A percentile compares a stretch with the other conserved stretches of the same genome.
phyloP scores from a whole-genome alignment of 1,140 invertebrate species.

The Drosophila pandora region DNA sequence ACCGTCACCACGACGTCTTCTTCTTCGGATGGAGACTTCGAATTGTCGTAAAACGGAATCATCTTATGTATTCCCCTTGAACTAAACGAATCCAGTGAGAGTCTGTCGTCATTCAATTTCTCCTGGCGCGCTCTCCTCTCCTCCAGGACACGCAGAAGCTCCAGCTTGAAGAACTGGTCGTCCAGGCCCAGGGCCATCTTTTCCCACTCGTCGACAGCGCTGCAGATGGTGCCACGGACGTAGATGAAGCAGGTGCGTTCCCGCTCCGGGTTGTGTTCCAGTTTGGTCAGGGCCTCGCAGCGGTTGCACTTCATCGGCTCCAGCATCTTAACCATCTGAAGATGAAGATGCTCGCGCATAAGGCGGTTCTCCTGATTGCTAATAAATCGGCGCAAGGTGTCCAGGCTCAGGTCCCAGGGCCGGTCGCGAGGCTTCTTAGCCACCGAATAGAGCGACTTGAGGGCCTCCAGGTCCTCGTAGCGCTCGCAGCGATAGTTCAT shows the following conservation, averaged over 20 bases:
- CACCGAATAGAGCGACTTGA: constrained; percentile 54
- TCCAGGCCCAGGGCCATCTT: constrained; percentile 24
- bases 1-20: not conserved
- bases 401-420: constrained; percentile 55
- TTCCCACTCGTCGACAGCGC: constrained; percentile 65
- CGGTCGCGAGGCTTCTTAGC: constrained; percentile 70
- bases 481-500: constrained; percentile 53
- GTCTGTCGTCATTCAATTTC: not conserved
- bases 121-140: not conserved
- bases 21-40: not conserved
- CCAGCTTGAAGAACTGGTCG: constrained; percentile 53
- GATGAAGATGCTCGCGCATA: constrained; percentile 39
- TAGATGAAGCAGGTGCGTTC: constrained; percentile 57
- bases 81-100: not conserved
- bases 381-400: constrained; percentile 43
- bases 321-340: constrained; percentile 28
- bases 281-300: not conserved
- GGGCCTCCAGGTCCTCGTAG: constrained; percentile 61
- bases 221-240: constrained; percentile 59
- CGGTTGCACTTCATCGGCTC: constrained; percentile 28
- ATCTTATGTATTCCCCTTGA: not conserved
- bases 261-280: constrained; percentile 26
- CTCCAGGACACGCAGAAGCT: constrained; percentile 14
- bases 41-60: not conserved
- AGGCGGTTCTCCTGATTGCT: constrained; percentile 19